Evolutionary conservation across 2,888 invertebrate species (phyloP).

Genomic region (Kuschelorhynchus macadamiae): DNA sequence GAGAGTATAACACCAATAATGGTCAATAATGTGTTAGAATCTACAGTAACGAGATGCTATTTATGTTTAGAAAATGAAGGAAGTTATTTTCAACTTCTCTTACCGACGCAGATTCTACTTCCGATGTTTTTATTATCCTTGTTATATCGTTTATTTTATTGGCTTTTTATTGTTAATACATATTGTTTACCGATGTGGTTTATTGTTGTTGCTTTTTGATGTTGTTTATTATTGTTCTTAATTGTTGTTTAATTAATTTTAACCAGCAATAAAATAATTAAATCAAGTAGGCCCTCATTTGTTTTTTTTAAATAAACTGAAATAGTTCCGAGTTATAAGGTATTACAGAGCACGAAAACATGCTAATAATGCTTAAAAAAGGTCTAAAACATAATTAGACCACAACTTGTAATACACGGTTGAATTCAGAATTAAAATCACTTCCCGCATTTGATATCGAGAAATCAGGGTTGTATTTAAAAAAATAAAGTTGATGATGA

Average conservation of each 20-base stretch:
- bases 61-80: not conserved
- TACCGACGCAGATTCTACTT: too few species aligned
- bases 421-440: conserved; percentile 8
- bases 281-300: not conserved
- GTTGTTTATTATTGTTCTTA: too few species aligned
- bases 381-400: too few species aligned
- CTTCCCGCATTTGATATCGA: not conserved
- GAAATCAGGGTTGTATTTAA: conserved; percentile 10
- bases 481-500: conserved; percentile 12
- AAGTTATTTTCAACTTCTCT: too few species aligned
- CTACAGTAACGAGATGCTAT: not conserved
- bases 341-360: too few species aligned
- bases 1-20: not conserved
- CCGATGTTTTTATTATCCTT: too few species aligned
- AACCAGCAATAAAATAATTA: not conserved
- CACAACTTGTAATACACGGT: conserved; percentile 6
- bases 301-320: not conserved
- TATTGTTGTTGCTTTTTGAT: too few species aligned
- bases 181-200: too few species aligned
- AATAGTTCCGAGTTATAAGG: not conserved
- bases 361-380: conserved; percentile 1
- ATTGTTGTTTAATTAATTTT: too few species aligned
- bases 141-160: too few species aligned
- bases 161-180: too few species aligned
- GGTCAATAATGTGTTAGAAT: not conserved